Base-by-base conservation (phyloP, 2,888 invertebrate genomes). In the Fissipunctia ypsillon region DNA sequence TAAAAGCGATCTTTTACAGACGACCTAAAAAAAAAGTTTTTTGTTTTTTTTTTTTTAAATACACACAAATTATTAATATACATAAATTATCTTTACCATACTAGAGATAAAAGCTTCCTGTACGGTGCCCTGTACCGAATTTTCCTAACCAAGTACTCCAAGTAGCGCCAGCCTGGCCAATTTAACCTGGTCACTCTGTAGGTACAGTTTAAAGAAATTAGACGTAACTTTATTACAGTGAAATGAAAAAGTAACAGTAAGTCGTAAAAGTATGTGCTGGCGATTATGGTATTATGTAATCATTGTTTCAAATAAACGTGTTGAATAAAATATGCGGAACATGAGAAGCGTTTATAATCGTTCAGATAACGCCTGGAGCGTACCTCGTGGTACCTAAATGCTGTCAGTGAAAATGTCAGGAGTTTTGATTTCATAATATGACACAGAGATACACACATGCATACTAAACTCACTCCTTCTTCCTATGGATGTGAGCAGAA, bases 241-340 rank as follows among this genome's bases (percentile, higher is more conserved):
- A 80, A 81, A 80, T 80, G 69, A 66, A 78, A 74, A 86, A 81
- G 63, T 73, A 76, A 84, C 72, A 28, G 64, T 22, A 45, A 1
- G 19, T 75, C 41, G 43, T 83, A 69, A 71, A 57, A 67, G 57
- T 63, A 35, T 64, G 68, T 74, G 69, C 16, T 60, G 38, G 45
- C 22, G 56, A 61, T 77, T 59, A 54, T 57, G 35, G 56, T 25
- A 4, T 81, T 80, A 69, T 71, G 38, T 57, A 81, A 84, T 54
- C 43, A 57, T 69, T 63, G 28, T 65, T 79, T 59, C 14, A 28
- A 25, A 74, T 52, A 31, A 48, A 73, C 28, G 19, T 61, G 45
- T 54, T 22, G 3, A 25, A 38, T 59, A 38, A 45, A 45, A 50
- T 73, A 69, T 59, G 22, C n/a, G 54, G 35, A 43, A 28, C 28